A percentile compares a stretch with the other conserved stretches of the same genome.
Evolutionary conservation across 2,888 invertebrate genomes (phyloP).

Genomic region (Mimachlamys varia): DNA sequence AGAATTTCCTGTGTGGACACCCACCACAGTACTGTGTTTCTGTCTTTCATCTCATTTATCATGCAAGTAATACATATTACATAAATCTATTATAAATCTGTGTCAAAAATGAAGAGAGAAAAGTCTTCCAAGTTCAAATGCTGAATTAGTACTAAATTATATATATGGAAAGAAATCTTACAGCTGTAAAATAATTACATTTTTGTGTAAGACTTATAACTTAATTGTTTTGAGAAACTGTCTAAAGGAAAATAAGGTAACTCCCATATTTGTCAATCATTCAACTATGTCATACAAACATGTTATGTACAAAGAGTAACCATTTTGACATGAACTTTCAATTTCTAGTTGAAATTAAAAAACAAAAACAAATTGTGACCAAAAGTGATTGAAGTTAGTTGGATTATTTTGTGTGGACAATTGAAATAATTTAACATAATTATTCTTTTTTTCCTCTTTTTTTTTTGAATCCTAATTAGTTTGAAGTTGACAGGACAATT

Average conservation of each 20-base stretch:
- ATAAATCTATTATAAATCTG: not conserved
- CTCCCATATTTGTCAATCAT: not conserved
- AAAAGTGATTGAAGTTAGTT: not conserved
- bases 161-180: no score
- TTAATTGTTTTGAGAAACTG: not conserved
- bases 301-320: not conserved
- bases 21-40: not conserved
- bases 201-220: not conserved
- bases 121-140: no score
- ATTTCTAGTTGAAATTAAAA: not conserved
- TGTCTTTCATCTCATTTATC: not conserved
- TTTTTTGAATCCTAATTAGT: not conserved
- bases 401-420: not conserved
- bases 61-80: not conserved
- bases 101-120: not conserved
- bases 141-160: no score
- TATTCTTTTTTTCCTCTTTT: not conserved
- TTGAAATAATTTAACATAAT: not conserved
- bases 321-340: not conserved
- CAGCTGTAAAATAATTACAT: no score
- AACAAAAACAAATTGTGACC: not conserved
- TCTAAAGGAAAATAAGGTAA: not conserved
- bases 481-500: not conserved
- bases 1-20: not conserved
- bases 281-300: not conserved